Base-by-base conservation (phyloP, 2,888 invertebrate genomes). In the Meloe dianella region DNA sequence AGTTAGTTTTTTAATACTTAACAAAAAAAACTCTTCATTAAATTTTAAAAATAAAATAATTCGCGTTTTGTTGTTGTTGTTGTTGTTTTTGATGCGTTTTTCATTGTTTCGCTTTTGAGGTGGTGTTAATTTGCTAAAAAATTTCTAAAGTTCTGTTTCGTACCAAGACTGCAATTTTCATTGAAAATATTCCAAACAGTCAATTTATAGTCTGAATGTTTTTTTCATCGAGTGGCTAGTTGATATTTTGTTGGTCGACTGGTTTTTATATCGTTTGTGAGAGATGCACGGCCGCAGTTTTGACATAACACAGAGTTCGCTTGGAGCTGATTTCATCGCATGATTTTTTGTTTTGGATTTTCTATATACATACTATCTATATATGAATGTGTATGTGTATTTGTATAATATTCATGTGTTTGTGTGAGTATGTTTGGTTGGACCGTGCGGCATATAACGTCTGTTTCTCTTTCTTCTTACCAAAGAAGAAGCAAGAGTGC, bases 241-340 rank as follows among this genome's bases (percentile, higher is more conserved):
- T 51, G 51, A 51, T 51, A 51, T 12, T 51, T 20, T 51, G 51
- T 65, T 59, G 57, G 65, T 61, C 69, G 27, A 41, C 62, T 38
- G 60, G 58, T 68, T 64, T 70, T 70, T 68, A 71, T 71, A 73
- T 73, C 71, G 66, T 57, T 54, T 65, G 66, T 65, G 69, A 75
- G 64, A 70, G 76, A 76, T 76, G 74, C 74, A 76, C 75, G 74
- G 72, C 70, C 66, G 41, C 60, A 70, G 74, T 76, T 75, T 76
- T 76, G 76, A 76, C 75, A 75, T 74, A 73, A n/a, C n/a, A 71
- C 74, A 69, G 71, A 74, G 73, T 74, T 70, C 68, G 71, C 73
- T 76, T 65, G 67, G 68, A 75, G 73, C 75, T 73, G 76, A 77
- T 77, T 76, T 74, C 74, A 77, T 77, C 76, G 74, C 70, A 63